These are phyloP conservation scores for Apodemia zela DNA, from an alignment of 2,888 invertebrate genomes.

Conservation along the genomic window DNA sequence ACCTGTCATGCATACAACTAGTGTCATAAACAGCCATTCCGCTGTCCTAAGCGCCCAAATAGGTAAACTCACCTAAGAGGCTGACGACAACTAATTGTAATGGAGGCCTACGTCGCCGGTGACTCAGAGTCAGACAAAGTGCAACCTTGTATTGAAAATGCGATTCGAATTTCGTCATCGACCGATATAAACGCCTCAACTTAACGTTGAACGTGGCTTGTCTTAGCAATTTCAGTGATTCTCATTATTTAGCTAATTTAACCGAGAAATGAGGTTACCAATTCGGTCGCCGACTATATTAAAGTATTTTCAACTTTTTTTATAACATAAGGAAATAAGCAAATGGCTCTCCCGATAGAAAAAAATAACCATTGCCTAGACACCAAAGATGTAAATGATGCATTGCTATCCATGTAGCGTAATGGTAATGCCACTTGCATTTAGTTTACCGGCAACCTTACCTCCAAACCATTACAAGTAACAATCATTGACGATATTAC, in stretches of 20 bases:
- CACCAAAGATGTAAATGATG: too few relatives aligned
- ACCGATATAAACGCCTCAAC: conserved; percentile 4
- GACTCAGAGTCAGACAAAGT: not conserved
- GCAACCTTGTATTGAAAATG: conserved; percentile 10
- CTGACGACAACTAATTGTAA: not conserved
- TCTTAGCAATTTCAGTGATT: not conserved
- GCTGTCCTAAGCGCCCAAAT: not conserved
- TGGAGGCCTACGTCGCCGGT: conserved; percentile 1
- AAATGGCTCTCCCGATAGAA: too few relatives aligned
- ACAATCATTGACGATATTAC: too few relatives aligned
- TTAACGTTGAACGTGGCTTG: not conserved
- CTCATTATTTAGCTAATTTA: not conserved
- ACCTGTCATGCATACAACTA: too few relatives aligned
- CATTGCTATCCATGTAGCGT: too few relatives aligned
- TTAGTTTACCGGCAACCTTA: too few relatives aligned
- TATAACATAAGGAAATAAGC: too few relatives aligned
- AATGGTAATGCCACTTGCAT: too few relatives aligned
- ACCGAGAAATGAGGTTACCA: not conserved
- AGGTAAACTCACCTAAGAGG: not conserved
- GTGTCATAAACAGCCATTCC: not conserved
- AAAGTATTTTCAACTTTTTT: too few relatives aligned
- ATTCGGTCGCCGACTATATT: too few relatives aligned
- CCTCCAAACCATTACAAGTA: too few relatives aligned
- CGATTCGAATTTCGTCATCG: conserved; percentile 1
- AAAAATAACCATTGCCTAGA: too few relatives aligned